A percentile compares a stretch with the other conserved stretches of the same genome.
These are phyloP conservation scores for Umimayanthus kanabou DNA, from an alignment of 92 coral and sea anemone genomes.

Conservation along the genomic window DNA sequence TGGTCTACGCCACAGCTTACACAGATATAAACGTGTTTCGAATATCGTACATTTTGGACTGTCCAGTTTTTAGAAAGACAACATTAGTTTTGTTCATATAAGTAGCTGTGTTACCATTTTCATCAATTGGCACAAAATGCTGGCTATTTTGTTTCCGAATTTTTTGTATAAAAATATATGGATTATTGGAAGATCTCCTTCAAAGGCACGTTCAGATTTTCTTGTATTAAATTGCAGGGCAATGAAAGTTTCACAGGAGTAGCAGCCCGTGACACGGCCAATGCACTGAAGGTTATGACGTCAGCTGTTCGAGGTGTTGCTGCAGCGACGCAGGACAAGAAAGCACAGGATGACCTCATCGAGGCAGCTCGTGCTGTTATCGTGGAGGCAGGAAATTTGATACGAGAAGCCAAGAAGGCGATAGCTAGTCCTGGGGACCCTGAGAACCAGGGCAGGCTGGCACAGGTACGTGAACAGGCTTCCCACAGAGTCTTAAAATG, in stretches of 20 bases:
- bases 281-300: conserved; percentile 84
- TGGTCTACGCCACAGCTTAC: no score
- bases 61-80: no score
- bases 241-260: conserved; percentile 96
- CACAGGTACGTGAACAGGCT: conserved; percentile 65
- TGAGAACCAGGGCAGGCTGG: conserved; percentile 86
- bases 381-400: conserved; percentile 85
- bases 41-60: no score
- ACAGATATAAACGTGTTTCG: no score
- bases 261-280: conserved; percentile 99
- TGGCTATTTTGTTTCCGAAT: no score
- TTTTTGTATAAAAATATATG: no score
- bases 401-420: conserved; percentile 92
- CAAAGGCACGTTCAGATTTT: not conserved
- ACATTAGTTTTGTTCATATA: no score
- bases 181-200: not conserved
- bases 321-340: conserved; percentile 89
- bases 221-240: conserved; percentile 57
- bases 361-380: conserved; percentile 95
- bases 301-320: conserved; percentile 98
- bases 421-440: conserved; percentile 90
- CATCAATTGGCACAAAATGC: no score
- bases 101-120: no score
- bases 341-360: conserved; percentile 82
- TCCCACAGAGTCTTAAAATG: no score